Evolutionary conservation across 2,113 vertebrate species (phyloP).

Genomic region (Pelodiscus sinensis): DNA sequence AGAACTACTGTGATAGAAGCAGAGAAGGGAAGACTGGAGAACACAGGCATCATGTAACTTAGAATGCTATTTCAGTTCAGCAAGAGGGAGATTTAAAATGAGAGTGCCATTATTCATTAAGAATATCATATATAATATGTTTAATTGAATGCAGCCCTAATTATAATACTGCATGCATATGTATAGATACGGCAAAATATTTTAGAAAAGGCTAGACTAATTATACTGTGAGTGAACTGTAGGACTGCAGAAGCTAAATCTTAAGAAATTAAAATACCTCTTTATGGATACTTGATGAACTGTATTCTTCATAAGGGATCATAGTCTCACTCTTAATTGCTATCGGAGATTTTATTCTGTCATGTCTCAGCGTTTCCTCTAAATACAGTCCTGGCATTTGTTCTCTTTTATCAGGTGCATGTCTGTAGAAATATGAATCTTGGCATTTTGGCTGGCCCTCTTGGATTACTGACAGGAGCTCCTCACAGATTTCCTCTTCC

Average conservation of each 20-base stretch:
- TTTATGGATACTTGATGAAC: slow-evolving; percentile 51
- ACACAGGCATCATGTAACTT: accelerated
- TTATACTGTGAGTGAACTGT: background rate
- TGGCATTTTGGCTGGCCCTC: slow-evolving; percentile 58
- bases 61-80: background rate
- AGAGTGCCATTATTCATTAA: background rate
- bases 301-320: slow-evolving; percentile 70
- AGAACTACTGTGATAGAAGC: background rate
- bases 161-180: background rate
- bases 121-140: background rate
- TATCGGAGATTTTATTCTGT: slow-evolving; percentile 50
- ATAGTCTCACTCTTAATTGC: slow-evolving; percentile 59
- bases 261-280: slow-evolving; percentile 84
- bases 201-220: background rate
- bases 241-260: slow-evolving; percentile 19
- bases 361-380: slow-evolving; percentile 77
- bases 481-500: slow-evolving; percentile 67
- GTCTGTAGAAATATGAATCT: slow-evolving; percentile 48
- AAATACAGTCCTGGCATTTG: slow-evolving; percentile 84
- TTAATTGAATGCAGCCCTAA: background rate
- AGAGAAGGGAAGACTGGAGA: background rate
- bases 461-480: slow-evolving; percentile 63
- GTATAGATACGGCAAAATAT: background rate
- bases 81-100: background rate
- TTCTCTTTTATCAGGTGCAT: slow-evolving; percentile 52